Evolutionary conservation across 2,888 invertebrate genomes (phyloP).

Genomic region (Agriotes lineatus): DNA sequence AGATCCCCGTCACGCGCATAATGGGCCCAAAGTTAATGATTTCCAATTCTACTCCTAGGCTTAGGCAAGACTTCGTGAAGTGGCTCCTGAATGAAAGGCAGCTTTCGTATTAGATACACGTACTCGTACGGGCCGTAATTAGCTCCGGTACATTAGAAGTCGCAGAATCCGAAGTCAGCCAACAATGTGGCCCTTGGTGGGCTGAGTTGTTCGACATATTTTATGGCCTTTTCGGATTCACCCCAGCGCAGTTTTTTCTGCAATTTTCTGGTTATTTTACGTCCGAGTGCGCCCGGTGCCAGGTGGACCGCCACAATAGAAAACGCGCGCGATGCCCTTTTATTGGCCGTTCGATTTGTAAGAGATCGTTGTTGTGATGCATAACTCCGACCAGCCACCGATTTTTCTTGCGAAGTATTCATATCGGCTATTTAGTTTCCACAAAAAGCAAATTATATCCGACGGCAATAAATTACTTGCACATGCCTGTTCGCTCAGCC

Average conservation of each 20-base stretch:
- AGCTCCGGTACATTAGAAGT: slow-evolving; percentile 59
- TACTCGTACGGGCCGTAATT: slow-evolving; percentile 59
- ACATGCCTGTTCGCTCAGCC: slow-evolving; percentile 52
- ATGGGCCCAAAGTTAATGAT: slow-evolving; percentile 46
- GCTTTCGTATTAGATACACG: slow-evolving; percentile 57
- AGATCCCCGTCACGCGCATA: slow-evolving; percentile 46
- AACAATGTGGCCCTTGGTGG: slow-evolving; percentile 51
- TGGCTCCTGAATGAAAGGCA: slow-evolving; percentile 48
- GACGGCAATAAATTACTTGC: slow-evolving; percentile 55
- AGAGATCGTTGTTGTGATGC: slow-evolving; percentile 52
- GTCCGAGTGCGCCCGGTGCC: slow-evolving; percentile 57
- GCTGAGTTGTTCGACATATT: slow-evolving; percentile 55
- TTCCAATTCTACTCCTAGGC: slow-evolving; percentile 38
- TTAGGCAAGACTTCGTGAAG: slow-evolving; percentile 50
- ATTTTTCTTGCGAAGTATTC: slow-evolving; percentile 48
- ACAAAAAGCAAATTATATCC: slow-evolving; percentile 61
- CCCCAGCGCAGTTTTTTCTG: slow-evolving; percentile 55
- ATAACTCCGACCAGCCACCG: slow-evolving; percentile 53
- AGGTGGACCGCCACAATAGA: slow-evolving; percentile 58
- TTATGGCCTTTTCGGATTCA: slow-evolving; percentile 60
- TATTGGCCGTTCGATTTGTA: slow-evolving; percentile 59
- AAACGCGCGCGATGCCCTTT: slow-evolving; percentile 60
- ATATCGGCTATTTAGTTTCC: slow-evolving; percentile 59
- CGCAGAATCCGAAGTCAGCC: slow-evolving; percentile 52
- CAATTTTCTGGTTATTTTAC: slow-evolving; percentile 65